Evolutionary conservation across 2,113 vertebrate genomes (phyloP).

Genomic region (Aspiorhynchus laticeps): DNA sequence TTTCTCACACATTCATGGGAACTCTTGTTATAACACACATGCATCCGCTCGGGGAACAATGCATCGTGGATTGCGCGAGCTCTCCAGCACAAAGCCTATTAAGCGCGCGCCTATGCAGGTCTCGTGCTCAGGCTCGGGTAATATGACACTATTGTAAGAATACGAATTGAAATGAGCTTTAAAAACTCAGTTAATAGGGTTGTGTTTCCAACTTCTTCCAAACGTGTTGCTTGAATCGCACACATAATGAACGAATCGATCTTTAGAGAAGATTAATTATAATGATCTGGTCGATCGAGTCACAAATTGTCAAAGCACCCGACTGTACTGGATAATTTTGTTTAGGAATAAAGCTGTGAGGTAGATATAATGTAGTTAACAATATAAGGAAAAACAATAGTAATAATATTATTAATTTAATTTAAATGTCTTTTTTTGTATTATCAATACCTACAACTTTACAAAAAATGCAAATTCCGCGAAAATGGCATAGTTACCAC

Average conservation of each 20-base stretch:
- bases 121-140: constrained; percentile 8
- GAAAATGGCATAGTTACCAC: neutral
- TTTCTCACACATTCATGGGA: neutral
- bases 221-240: neutral
- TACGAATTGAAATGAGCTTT: neutral
- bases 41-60: constrained; percentile 16
- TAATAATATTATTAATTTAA: neutral
- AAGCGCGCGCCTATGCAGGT: neutral
- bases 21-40: neutral
- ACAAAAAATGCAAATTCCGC: neutral
- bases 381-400: neutral
- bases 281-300: neutral
- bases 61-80: neutral
- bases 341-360: neutral
- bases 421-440: neutral
- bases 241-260: neutral
- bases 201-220: neutral
- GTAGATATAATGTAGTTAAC: neutral
- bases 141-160: constrained; percentile 25
- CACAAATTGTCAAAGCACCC: neutral
- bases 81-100: constrained; percentile 42
- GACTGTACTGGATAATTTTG: neutral
- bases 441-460: neutral
- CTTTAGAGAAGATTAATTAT: neutral
- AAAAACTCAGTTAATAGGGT: neutral